Evolutionary conservation across 2,113 vertebrate species (phyloP), one percentile per base, ranked within the genome.

Genomic region (Nannospalax galili): DNA sequence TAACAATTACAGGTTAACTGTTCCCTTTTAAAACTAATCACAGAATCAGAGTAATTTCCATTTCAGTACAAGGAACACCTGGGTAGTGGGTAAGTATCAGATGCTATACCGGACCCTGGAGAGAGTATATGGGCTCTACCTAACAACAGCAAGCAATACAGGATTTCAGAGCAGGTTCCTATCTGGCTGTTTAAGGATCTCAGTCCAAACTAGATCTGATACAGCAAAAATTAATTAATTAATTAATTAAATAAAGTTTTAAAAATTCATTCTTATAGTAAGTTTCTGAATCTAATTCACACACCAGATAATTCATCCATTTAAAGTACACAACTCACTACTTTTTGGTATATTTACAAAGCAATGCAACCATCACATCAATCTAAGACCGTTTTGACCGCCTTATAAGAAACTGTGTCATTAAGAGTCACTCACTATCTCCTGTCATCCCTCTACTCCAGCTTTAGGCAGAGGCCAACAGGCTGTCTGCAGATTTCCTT

Each of bases 241-340:
- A n/a, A n/a, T n/a, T n/a, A n/a, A n/a, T n/a, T n/a, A n/a, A n/a
- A n/a, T n/a, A n/a, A n/a, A n/a, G n/a, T n/a, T n/a, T n/a, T n/a
- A 52, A 52, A 52, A 52, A 7, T 52, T 52, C 11, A 52, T 52
- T 82, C 58, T 56, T 40, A 24, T 30, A 26, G 37, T 15, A 19
- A 56, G 48, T 81, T 84, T 82, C 60, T 58, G 35, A 90, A 62
- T 87, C 14, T 78, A 90, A 94, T 70, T 94, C 70, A 73, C 11
- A 92, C 8, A 67, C 22, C 52, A 78, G 30, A 72, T 12, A 89
- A 89, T 42, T 82, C 75, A 82, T 35, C 30, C 58, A 72, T 62
- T 30, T 73, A 35, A 79, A 90, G 52, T 62, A 69, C 11, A 88
- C 4, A 40, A 78, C 81, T 90, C 37, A 69, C 24, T 52, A 40